A percentile compares a stretch with the other conserved stretches of the same genome.
Evolutionary conservation across 2,797 vertebrate genomes (phyloP).

Genomic region (Taeniopygia guttata): DNA sequence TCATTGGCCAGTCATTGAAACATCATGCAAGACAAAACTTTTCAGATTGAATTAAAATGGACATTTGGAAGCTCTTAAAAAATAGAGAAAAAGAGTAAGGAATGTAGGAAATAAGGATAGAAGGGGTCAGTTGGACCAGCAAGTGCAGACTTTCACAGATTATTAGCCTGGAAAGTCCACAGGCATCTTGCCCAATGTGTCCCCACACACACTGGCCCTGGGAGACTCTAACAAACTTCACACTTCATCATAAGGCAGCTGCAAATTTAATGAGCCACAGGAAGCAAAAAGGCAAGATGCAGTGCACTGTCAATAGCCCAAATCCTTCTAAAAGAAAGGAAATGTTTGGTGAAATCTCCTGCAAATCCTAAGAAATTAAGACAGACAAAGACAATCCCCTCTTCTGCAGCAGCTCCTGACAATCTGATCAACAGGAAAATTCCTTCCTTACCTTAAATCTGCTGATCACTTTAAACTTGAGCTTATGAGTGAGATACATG

Average conservation of each 20-base stretch:
- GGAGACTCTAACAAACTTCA: slow-evolving; percentile 5
- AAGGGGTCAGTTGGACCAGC: not conserved
- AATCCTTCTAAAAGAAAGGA: not conserved
- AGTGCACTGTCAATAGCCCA: not conserved
- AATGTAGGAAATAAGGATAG: not conserved
- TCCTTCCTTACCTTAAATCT: not conserved
- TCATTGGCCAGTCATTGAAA: not conserved
- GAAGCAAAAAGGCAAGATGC: not conserved
- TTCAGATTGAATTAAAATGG: not conserved
- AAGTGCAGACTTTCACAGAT: slow-evolving; percentile 21
- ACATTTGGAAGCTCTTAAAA: not conserved
- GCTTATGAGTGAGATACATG: not conserved
- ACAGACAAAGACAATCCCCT: not conserved
- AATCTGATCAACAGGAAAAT: not conserved
- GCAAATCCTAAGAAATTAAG: not conserved
- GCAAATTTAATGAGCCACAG: slow-evolving; percentile 1
- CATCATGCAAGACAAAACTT: not conserved
- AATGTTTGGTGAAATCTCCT: not conserved
- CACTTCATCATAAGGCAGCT: slow-evolving; percentile 48
- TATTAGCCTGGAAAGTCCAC: not conserved
- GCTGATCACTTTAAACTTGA: not conserved
- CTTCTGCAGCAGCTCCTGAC: not conserved
- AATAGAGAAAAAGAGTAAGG: not conserved
- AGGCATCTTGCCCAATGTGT: not conserved
- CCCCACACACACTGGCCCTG: not conserved